A percentile compares a stretch with the other conserved stretches of the same genome.
Evolutionary conservation across 2,113 vertebrate genomes (phyloP).

Genomic region (Eleginops maclovinus): DNA sequence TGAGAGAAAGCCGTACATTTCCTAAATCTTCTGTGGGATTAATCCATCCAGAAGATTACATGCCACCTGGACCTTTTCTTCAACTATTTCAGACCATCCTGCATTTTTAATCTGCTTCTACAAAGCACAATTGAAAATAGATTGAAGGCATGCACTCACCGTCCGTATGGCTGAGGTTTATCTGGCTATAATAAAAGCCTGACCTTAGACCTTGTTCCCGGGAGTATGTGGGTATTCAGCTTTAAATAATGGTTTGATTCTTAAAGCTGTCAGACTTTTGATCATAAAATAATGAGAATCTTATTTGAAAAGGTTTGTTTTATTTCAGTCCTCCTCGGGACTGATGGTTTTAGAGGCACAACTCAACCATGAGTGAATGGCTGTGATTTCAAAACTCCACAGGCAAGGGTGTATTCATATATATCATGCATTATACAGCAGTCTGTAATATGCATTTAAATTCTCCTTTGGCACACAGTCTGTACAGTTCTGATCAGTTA

Average conservation of each 20-base stretch:
- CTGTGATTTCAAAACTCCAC: neutral
- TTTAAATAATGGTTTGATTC: constrained; percentile 40
- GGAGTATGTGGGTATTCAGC: neutral
- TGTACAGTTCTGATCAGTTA: neutral
- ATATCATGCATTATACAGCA: neutral
- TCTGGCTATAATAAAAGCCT: neutral
- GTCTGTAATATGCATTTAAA: neutral
- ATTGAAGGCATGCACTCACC: neutral
- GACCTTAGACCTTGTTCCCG: neutral
- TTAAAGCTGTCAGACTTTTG: constrained; percentile 40
- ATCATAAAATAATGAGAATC: constrained; percentile 46
- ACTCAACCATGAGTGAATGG: neutral
- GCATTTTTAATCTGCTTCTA: neutral
- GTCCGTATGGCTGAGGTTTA: neutral
- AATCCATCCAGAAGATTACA: constrained; percentile 3
- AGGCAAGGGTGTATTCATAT: neutral
- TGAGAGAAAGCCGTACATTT: neutral
- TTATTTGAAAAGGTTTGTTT: constrained; percentile 43
- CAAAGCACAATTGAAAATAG: neutral
- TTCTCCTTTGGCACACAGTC: neutral
- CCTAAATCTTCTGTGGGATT: constrained; percentile 18
- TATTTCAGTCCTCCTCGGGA: constrained; percentile 1
- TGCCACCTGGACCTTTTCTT: neutral
- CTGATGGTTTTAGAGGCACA: neutral
- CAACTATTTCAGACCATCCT: neutral